Conservation (phyloP, 2,888 invertebrate genomes). For the Ennomos quercinarius region DNA sequence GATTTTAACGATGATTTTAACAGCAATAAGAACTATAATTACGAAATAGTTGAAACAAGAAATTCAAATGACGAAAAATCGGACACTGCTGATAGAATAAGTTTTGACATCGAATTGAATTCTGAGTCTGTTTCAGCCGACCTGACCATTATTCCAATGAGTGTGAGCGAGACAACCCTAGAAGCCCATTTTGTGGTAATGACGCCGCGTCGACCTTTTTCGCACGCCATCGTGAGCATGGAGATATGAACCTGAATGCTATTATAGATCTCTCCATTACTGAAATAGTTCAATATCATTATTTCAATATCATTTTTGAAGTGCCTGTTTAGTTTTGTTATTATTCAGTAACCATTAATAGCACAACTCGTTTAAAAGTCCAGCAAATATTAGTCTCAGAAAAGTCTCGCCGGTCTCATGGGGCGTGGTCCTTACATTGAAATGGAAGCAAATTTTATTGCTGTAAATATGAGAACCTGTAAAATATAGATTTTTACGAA, state of each 20-base stretch:
- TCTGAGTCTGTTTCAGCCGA: slow-evolving; percentile 46
- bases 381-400: slow-evolving; percentile 2
- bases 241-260: slow-evolving; percentile 13
- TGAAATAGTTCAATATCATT: neutral
- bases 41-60: neutral
- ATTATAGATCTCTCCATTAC: slow-evolving; percentile 1
- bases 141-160: slow-evolving; percentile 39
- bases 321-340: too few species aligned
- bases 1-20: slow-evolving; percentile 7
- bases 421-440: too few species aligned
- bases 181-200: slow-evolving; percentile 55
- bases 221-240: slow-evolving; percentile 16
- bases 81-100: slow-evolving; percentile 2
- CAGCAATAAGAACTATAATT: neutral
- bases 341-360: too few species aligned
- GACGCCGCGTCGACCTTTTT: slow-evolving; percentile 42
- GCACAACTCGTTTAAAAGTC: neutral
- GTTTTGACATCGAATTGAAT: slow-evolving; percentile 18
- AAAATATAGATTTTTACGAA: too few species aligned
- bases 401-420: slow-evolving; percentile 3
- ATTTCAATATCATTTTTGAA: too few species aligned
- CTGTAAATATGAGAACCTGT: too few species aligned
- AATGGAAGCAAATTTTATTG: too few species aligned
- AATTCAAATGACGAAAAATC: neutral
- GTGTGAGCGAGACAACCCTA: slow-evolving; percentile 71